These are phyloP conservation scores for Thymelicus sylvestris DNA, from an alignment of 2,888 invertebrate genomes.

Conservation along the genomic window DNA sequence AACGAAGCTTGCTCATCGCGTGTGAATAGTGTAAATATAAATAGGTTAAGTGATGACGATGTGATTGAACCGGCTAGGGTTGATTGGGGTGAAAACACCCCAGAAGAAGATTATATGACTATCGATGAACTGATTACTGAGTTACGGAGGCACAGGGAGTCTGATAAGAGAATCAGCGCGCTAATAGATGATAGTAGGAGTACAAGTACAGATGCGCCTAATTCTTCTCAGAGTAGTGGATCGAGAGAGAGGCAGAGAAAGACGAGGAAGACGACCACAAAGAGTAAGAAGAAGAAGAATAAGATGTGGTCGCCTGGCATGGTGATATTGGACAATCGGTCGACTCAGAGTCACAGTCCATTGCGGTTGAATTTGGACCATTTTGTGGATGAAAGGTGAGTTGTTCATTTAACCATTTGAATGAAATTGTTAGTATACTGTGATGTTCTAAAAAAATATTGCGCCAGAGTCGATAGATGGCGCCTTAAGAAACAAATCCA, in stretches of 20 bases:
- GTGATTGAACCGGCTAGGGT: slow-evolving; percentile 43
- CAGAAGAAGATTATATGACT: slow-evolving; percentile 61
- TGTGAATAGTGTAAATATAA: slow-evolving; percentile 52
- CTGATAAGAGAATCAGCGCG: slow-evolving; percentile 56
- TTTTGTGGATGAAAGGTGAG: slow-evolving; percentile 78
- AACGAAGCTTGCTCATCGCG: slow-evolving; percentile 71
- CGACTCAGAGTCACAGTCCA: slow-evolving; percentile 61
- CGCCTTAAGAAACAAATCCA: too few species aligned
- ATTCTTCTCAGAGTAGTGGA: slow-evolving; percentile 55
- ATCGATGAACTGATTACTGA: slow-evolving; percentile 72
- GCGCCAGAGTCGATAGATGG: too few species aligned
- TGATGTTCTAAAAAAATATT: too few species aligned
- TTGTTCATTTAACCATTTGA: slow-evolving; percentile 27
- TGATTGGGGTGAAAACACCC: slow-evolving; percentile 58
- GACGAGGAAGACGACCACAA: slow-evolving; percentile 57
- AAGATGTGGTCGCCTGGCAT: slow-evolving; percentile 76
- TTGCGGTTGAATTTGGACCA: slow-evolving; percentile 77
- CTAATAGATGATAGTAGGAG: slow-evolving; percentile 52
- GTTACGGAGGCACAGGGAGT: slow-evolving; percentile 61
- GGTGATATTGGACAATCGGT: slow-evolving; percentile 72
- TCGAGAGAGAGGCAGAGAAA: slow-evolving; percentile 54
- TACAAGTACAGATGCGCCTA: slow-evolving; percentile 45
- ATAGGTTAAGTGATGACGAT: slow-evolving; percentile 59
- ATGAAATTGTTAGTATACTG: slow-evolving; percentile 23
- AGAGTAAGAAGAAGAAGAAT: slow-evolving; percentile 68